Percentiles rank a stretch among this genome's conserved stretches.
These are phyloP conservation scores for Erpobdella octoculata DNA, from an alignment of 2,888 invertebrate genomes.

Conservation along the genomic window DNA sequence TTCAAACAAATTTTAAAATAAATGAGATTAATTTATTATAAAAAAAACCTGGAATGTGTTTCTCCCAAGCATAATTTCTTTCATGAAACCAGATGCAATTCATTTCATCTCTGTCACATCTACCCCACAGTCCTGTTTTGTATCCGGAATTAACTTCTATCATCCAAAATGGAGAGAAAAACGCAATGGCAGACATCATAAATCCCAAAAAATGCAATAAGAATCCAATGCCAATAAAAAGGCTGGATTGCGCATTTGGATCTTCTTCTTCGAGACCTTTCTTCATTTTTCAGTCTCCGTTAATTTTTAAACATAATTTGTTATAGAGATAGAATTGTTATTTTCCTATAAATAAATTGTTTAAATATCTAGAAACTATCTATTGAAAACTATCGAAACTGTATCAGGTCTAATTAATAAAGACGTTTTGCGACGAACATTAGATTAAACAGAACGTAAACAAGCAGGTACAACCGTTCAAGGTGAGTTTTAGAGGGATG, in stretches of 20 bases:
- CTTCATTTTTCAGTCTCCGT: too few relatives aligned
- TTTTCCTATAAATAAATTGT: too few relatives aligned
- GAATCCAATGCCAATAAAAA: conserved; percentile 20
- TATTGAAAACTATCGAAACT: too few relatives aligned
- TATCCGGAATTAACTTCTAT: conserved; percentile 30
- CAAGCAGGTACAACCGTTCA: too few relatives aligned
- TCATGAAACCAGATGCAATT: conserved; percentile 34
- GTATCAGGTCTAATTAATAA: too few relatives aligned
- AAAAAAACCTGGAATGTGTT: conserved; percentile 27
- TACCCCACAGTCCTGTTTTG: conserved; percentile 31
- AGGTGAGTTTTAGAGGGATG: too few relatives aligned
- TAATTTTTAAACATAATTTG: too few relatives aligned
- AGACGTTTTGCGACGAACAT: too few relatives aligned
- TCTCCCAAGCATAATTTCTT: conserved; percentile 33
- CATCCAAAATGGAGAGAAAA: conserved; percentile 33
- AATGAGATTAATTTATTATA: neutral
- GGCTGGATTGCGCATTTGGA: conserved; percentile 26
- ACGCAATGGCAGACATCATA: conserved; percentile 29
- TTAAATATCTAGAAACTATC: too few relatives aligned
- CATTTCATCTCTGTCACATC: conserved; percentile 29
- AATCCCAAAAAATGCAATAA: conserved; percentile 30
- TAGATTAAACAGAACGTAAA: too few relatives aligned
- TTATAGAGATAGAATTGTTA: too few relatives aligned
- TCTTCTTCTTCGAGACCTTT: conserved; percentile 56
- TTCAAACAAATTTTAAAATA: too few relatives aligned